Conservation (phyloP, 2,888 invertebrate genomes). For the Venusia cambrica region DNA sequence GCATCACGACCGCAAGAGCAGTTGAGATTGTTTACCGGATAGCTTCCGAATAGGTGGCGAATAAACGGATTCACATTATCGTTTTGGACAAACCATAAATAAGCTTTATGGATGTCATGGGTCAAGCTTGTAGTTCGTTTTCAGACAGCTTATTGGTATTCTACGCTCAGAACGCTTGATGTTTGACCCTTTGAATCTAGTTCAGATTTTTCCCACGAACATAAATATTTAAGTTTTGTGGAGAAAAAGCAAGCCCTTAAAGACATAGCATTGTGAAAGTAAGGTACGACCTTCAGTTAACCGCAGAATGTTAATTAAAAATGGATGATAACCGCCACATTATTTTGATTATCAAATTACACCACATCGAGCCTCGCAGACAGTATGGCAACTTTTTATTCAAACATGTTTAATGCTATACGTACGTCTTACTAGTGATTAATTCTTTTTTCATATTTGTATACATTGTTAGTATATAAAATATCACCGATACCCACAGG, state of each 20-base stretch:
- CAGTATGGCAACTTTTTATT: conserved; percentile 17
- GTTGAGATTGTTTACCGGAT: conserved; percentile 17
- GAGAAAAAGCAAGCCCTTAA: conserved; percentile 8
- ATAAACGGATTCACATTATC: conserved; percentile 12
- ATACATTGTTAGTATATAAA: conserved; percentile 4
- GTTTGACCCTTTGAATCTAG: conserved; percentile 18
- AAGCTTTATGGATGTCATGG: conserved; percentile 8
- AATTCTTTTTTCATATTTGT: neutral
- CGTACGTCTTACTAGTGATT: neutral
- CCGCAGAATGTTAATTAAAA: conserved; percentile 40
- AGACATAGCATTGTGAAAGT: conserved; percentile 34
- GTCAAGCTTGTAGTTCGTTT: conserved; percentile 4
- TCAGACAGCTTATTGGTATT: conserved; percentile 16
- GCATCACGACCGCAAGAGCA: conserved; percentile 16
- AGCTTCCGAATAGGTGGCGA: conserved; percentile 14
- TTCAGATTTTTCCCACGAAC: conserved; percentile 27
- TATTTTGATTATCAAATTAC: conserved; percentile 34
- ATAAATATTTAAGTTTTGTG: conserved; percentile 4
- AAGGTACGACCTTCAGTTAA: conserved; percentile 36
- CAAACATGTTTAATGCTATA: conserved; percentile 7
- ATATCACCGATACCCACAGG: too few relatives aligned
- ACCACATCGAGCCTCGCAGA: conserved; percentile 16
- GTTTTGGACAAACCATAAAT: conserved; percentile 2
- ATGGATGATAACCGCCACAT: conserved; percentile 41
- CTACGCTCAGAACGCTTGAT: conserved; percentile 19